Percentiles rank a stretch among this genome's conserved stretches.
These are phyloP conservation scores for Arnoldichthys spilopterus DNA, from an alignment of 2,797 vertebrate species.

Conservation along the genomic window DNA sequence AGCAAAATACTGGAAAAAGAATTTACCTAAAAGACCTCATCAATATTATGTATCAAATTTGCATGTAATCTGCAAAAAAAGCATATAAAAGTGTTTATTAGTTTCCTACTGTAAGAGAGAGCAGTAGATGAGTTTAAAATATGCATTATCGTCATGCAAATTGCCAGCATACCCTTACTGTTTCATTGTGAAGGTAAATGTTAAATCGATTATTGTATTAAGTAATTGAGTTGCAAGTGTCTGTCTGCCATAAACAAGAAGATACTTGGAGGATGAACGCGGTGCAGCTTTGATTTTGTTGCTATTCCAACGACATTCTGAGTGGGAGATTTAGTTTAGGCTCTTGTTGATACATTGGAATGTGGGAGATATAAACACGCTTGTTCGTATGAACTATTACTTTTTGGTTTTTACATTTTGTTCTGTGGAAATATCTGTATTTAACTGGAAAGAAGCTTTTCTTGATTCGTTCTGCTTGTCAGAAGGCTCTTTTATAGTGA, in stretches of 20 bases:
- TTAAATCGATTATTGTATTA: background rate
- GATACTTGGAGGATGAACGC: conserved; percentile 2
- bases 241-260: conserved; percentile 21
- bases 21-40: too few species aligned
- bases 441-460: conserved; percentile 3
- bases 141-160: background rate
- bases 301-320: background rate
- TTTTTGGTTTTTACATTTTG: background rate
- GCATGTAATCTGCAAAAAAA: too few species aligned
- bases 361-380: background rate
- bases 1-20: too few species aligned
- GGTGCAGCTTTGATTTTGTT: background rate
- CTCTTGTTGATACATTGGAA: conserved; percentile 4
- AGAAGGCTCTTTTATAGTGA: too few species aligned
- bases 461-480: background rate
- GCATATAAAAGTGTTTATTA: background rate
- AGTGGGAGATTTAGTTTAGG: background rate
- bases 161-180: background rate
- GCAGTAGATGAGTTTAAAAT: background rate
- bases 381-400: background rate
- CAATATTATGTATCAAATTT: too few species aligned
- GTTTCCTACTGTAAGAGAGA: background rate
- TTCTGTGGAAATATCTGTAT: background rate
- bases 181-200: background rate
- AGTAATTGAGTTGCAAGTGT: background rate